Evolutionary conservation across 2,113 vertebrate species (phyloP).

Genomic region (human (Homo sapiens)): GRCh38 chr11:66737501-66738000

Average conservation of each 20-base stretch:
- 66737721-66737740: neutral
- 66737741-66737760: neutral
- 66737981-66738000: too few relatives aligned
- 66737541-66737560: neutral
- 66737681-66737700: neutral
- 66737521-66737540: neutral
- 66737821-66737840: neutral
- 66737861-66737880: conserved; percentile 11
- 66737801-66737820: neutral
- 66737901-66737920: conserved; percentile 61
- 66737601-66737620: conserved; percentile 7
- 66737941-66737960: too few relatives aligned
- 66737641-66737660: neutral
- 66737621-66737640: conserved; percentile 20
- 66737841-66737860: neutral
- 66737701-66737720: neutral
- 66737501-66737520: conserved; percentile 34
- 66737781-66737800: neutral
- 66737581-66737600: neutral
- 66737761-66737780: neutral
- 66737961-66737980: too few relatives aligned
- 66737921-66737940: conserved; percentile 32
- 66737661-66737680: neutral
- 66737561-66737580: neutral
- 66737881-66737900: conserved; percentile 42